Evolutionary conservation across 2,113 vertebrate species (phyloP), one percentile per base, ranked within the genome.

Genomic region (Prinia subflava): DNA sequence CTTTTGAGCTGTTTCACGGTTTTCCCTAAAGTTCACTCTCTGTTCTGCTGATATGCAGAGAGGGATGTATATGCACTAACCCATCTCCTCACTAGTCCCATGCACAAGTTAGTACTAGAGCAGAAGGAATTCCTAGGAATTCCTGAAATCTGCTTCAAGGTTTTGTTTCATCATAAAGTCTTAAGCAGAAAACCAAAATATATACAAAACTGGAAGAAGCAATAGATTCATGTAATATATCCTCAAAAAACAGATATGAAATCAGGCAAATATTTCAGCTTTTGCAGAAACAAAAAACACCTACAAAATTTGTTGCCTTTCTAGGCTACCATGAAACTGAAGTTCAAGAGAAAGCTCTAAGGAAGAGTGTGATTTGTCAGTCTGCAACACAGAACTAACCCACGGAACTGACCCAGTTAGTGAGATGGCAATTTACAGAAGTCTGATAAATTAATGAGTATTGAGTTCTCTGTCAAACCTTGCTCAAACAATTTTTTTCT

Each of bases 161-260:
- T 69, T 83, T 88, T 65, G 15, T 70, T 92, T 83, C 31, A 17
- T 60, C 2, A 1, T 31, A 11, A 68, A 60, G 6, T 41, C 63
- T 90, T 46, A 81, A 67, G 59, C 42, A 57, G 15, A 81, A 89
- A 77, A 11, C 28, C 53, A 64, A 83, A 87, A 85, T 33, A 47
- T 11, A 50, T 7, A 42, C 5, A 77, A 41, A 65, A 62, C 7
- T 67, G 28, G 28, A 80, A 77, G 73, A 41, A 89, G 52, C 2
- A 2, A 41, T 10, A 71, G 57, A 55, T 50, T 69, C 5, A 33
- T 7, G 5, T 49, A 57, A 69, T 0, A 1, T 2, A 1, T 39
- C 24, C 60, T 81, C 17, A 5, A 88, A 85, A 93, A 93, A n/a
- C 9, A 65, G 31, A 15, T 31, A 39, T 13, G 13, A 88, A 84